Conservation (phyloP, 2,888 invertebrate species). For the Osmoderma eremita region DNA sequence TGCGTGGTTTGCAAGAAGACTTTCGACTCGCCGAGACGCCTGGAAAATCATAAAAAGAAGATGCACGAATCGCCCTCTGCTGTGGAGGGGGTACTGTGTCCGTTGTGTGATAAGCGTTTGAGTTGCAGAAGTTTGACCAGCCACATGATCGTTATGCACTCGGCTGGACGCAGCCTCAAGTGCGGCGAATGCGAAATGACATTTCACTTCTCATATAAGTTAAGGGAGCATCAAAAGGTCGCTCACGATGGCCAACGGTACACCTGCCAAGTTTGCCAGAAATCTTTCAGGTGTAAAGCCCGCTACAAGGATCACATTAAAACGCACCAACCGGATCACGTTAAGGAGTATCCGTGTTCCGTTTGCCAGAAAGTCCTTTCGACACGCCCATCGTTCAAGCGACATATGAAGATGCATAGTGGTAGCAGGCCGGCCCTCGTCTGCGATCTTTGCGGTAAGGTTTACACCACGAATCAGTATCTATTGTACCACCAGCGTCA, state of each 20-base stretch:
- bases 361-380: slow-evolving; percentile 24
- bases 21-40: too few relatives aligned
- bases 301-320: slow-evolving; percentile 43
- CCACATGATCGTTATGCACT: background rate
- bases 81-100: too few relatives aligned
- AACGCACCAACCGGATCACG: slow-evolving; percentile 25
- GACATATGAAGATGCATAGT: slow-evolving; percentile 10
- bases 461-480: slow-evolving; percentile 58
- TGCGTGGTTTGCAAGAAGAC: background rate
- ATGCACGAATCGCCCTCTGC: too few relatives aligned
- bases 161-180: background rate
- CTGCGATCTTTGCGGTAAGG: slow-evolving; percentile 67
- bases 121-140: background rate
- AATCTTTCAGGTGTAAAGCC: slow-evolving; percentile 61
- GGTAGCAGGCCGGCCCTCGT: slow-evolving; percentile 34
- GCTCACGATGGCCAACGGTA: slow-evolving; percentile 19
- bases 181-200: slow-evolving; percentile 34
- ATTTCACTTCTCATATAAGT: slow-evolving; percentile 7
- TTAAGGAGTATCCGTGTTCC: slow-evolving; percentile 21
- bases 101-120: background rate
- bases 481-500: slow-evolving; percentile 59
- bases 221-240: slow-evolving; percentile 18
- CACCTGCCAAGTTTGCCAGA: slow-evolving; percentile 59
- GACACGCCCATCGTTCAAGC: background rate
- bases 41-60: too few relatives aligned